Evolutionary conservation across 92 coral and sea anemone genomes (phyloP).

Genomic region (Palythoa caribaeorum): DNA sequence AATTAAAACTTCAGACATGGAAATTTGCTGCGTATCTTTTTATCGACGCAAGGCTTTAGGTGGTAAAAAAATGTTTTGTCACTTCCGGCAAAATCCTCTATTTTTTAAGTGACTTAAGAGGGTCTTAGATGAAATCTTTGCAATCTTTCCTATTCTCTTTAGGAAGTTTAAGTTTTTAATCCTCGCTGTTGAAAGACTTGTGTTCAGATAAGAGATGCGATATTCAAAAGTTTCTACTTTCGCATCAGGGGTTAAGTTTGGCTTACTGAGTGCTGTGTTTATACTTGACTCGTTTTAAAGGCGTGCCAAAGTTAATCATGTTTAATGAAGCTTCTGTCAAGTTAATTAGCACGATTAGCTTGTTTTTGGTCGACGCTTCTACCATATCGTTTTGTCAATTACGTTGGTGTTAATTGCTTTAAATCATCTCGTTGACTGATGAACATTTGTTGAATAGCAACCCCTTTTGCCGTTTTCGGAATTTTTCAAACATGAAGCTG

Average conservation of each 20-base stretch:
- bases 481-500: neutral
- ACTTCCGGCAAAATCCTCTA: slow-evolving; percentile 40
- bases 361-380: slow-evolving; percentile 42
- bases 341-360: slow-evolving; percentile 46
- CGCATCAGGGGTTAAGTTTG: slow-evolving; percentile 36
- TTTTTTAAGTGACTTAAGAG: slow-evolving; percentile 24
- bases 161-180: slow-evolving; percentile 23
- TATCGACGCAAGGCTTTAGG: slow-evolving; percentile 36
- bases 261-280: neutral
- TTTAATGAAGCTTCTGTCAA: slow-evolving; percentile 49
- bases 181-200: slow-evolving; percentile 30
- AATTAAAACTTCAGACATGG: slow-evolving; percentile 42
- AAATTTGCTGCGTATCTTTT: slow-evolving; percentile 40
- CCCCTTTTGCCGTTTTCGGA: slow-evolving; percentile 59
- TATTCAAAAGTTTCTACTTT: slow-evolving; percentile 22
- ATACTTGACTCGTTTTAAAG: slow-evolving; percentile 14
- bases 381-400: slow-evolving; percentile 48
- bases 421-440: slow-evolving; percentile 39
- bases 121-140: slow-evolving; percentile 26
- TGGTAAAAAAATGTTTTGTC: slow-evolving; percentile 16
- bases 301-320: slow-evolving; percentile 53
- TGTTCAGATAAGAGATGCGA: slow-evolving; percentile 4
- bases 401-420: slow-evolving; percentile 36
- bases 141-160: slow-evolving; percentile 33
- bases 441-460: slow-evolving; percentile 65